phyloP scores from a whole-genome alignment of 2,797 vertebrate species.

The Periophthalmus magnuspinnatus region DNA sequence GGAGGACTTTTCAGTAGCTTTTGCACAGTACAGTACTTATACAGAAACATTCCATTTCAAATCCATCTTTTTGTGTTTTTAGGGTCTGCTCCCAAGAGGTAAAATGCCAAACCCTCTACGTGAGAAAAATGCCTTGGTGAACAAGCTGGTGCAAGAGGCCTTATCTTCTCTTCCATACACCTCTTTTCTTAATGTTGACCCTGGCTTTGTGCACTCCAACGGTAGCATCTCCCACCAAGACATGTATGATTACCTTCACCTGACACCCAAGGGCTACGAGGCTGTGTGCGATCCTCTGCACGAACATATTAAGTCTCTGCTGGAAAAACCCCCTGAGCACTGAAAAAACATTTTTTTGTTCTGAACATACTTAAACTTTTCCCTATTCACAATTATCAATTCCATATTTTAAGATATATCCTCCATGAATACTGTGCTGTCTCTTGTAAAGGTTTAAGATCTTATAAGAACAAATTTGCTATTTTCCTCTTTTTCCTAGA shows the following conservation, averaged over 20 bases:
- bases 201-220: slow-evolving; percentile 86
- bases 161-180: slow-evolving; percentile 74
- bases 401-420: slow-evolving; percentile 1
- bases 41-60: background rate
- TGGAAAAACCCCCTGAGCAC: slow-evolving; percentile 76
- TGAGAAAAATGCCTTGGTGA: slow-evolving; percentile 82
- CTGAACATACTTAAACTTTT: slow-evolving; percentile 31
- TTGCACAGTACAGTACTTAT: background rate
- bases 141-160: slow-evolving; percentile 78
- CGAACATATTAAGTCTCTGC: slow-evolving; percentile 76
- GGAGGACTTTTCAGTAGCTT: background rate
- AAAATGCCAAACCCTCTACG: slow-evolving; percentile 85
- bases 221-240: slow-evolving; percentile 91
- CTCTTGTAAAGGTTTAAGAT: background rate
- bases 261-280: slow-evolving; percentile 86
- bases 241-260: slow-evolving; percentile 92
- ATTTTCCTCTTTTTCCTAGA: slow-evolving; percentile 10
- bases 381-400: slow-evolving; percentile 3
- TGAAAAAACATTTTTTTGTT: slow-evolving; percentile 56
- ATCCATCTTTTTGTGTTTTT: slow-evolving; percentile 28
- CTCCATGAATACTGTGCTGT: background rate
- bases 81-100: slow-evolving; percentile 88
- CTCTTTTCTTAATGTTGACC: slow-evolving; percentile 83
- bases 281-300: slow-evolving; percentile 84
- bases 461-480: slow-evolving; percentile 45